Evolutionary conservation across 2,113 vertebrate species (phyloP).

Genomic region (Rissa tridactyla): DNA sequence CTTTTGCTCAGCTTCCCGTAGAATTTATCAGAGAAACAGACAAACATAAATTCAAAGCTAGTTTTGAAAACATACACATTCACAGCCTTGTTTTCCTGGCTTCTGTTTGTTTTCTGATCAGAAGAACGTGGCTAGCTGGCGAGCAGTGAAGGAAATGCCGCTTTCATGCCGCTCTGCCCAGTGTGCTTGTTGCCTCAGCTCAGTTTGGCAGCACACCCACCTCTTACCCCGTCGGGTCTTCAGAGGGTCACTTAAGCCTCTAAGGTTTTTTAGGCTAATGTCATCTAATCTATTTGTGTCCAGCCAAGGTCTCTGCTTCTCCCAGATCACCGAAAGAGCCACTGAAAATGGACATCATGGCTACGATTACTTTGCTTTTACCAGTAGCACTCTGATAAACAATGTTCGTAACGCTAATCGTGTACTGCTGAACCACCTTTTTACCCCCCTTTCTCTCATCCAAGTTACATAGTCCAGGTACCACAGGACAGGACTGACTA

Average conservation of each 20-base stretch:
- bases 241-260: background rate
- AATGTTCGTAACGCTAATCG: background rate
- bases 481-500: background rate
- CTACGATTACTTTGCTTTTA: background rate
- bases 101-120: background rate
- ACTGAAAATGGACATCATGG: background rate
- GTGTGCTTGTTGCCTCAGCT: background rate
- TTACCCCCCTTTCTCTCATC: background rate
- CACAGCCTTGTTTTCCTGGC: background rate
- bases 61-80: background rate
- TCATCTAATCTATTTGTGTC: background rate
- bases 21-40: background rate
- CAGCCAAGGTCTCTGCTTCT: background rate
- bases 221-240: background rate
- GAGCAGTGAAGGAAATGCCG: background rate
- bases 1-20: background rate
- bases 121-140: background rate
- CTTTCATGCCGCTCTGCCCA: background rate
- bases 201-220: background rate
- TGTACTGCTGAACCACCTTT: background rate
- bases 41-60: background rate
- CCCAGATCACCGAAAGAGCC: background rate
- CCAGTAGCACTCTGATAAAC: background rate
- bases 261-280: background rate
- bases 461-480: background rate